Evolutionary conservation across 2,888 invertebrate species (phyloP).

Genomic region (Latheticus oryzae): DNA sequence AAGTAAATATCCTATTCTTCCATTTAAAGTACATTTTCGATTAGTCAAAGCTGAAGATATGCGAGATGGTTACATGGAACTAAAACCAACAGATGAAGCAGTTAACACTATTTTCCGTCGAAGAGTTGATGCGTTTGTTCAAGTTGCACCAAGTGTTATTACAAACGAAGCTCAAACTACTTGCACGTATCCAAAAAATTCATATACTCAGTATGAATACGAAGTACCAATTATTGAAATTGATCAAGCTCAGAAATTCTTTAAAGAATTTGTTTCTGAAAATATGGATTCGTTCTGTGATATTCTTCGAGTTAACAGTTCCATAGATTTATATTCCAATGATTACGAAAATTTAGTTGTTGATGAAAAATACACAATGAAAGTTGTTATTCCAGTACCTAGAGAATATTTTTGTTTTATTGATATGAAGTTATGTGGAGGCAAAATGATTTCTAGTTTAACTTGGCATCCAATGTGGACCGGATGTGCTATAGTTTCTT

Average conservation of each 20-base stretch:
- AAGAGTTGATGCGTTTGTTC: slow-evolving; percentile 70
- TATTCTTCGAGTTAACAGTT: slow-evolving; percentile 56
- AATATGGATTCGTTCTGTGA: slow-evolving; percentile 57
- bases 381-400: slow-evolving; percentile 60
- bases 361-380: slow-evolving; percentile 55
- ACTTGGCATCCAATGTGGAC: slow-evolving; percentile 80
- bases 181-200: slow-evolving; percentile 75
- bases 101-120: slow-evolving; percentile 70
- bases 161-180: slow-evolving; percentile 74
- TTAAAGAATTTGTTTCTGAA: slow-evolving; percentile 51
- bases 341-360: slow-evolving; percentile 70
- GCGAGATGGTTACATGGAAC: slow-evolving; percentile 77
- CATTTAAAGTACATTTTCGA: slow-evolving; percentile 65
- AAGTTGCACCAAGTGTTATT: slow-evolving; percentile 68
- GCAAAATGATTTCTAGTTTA: slow-evolving; percentile 74
- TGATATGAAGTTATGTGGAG: slow-evolving; percentile 72
- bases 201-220: slow-evolving; percentile 76
- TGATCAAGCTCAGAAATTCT: too few species aligned
- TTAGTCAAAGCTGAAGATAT: slow-evolving; percentile 70
- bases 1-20: slow-evolving; percentile 70
- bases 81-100: slow-evolving; percentile 71
- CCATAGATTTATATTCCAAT: slow-evolving; percentile 72
- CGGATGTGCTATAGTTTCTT: slow-evolving; percentile 76
- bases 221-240: slow-evolving; percentile 52
- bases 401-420: slow-evolving; percentile 74